Evolutionary conservation across 2,113 vertebrate genomes (phyloP), one percentile per base, ranked within the genome.

Genomic region (Nothocercus julius): DNA sequence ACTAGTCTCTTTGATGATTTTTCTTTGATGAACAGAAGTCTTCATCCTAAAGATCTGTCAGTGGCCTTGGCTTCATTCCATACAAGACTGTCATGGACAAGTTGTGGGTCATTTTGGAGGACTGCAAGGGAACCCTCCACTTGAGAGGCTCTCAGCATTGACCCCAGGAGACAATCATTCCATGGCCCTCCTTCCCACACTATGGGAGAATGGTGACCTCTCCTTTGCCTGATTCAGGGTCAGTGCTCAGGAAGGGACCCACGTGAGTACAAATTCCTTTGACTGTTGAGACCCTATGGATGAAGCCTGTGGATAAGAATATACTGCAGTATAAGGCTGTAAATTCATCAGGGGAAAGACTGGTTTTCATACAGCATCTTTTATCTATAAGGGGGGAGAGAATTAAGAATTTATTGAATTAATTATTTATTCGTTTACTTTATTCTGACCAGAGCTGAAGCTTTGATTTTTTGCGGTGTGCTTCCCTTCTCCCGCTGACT

Each of bases 191-290:
- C 88, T 49, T 69, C 42, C 63, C 18, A n/a, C 8, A 36, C 42
- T 27, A 5, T 30, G 38, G 32, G 76, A 85, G 49, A 82, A 67
- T 3, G 32, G 62, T 90, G 87, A 73, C 63, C 90, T 90, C 68
- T 87, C 28, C 76, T 79, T 92, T 89, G 67, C 87, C 78, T 49
- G 76, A 40, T n/a, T 83, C 89, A 85, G 74, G 76, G 85, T 61
- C 80, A 93, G 80, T 93, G 91, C 91, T 82, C 81, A 85, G 80
- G 81, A 87, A 91, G 68, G 81, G 87, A 44, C 62, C 72, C 94
- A 95, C 74, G 90, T 93, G 92, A 96, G 96, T 96, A 96, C 91
- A 68, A 72, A 94, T 91, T 5, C 85, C 78, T 85, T 73, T 94
- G 76, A 32, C 90, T 92, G 74, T 79, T 84, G 77, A 67, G 47